Evolutionary conservation across 2,797 vertebrate species (phyloP), one percentile per base, ranked within the genome.

Genomic region (Brachymystax lenok): DNA sequence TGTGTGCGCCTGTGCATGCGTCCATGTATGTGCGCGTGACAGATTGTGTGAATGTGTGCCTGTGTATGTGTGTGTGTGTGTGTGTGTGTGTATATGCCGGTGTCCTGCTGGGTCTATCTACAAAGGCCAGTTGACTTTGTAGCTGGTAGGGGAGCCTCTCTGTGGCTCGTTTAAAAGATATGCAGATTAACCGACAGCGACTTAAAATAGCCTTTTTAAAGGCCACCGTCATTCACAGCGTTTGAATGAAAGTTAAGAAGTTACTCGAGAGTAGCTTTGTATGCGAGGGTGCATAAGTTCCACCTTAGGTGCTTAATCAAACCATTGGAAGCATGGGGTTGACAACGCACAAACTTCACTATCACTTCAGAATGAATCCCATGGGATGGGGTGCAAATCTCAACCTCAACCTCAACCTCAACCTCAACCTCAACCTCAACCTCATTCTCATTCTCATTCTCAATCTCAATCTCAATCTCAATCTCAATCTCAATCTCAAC

Each of bases 41-140:
- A 19, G 19, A 1, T 16, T 33, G 33, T 46, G 68, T 46, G 33
- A 3, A 4, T 46, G 4, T 69, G 16, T n/a, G 33, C 2, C 52
- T 54, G 56, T 69, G 54, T 67, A 64, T 78, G 54, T 82, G 74
- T 77, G 80, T 68, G 74, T 83, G 14, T n/a, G 30, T 69, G 28
- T 19, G 35, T 1, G 33, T 21, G 7, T n/a, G 35, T 21, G 69
- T 21, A n/a, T 46, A 4, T 2, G 16, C 19, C 16, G 30, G 27
- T 33, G 16, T 69, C 33, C 64, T 67, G 28, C 64, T 67, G 64
- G 28, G 64, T 12, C 21, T 28, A 28, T 67, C 64, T 67, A 33
- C 14, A 67, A 67, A 67, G 59, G 64, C 27, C 24, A 30, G 64
- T 5, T 67, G 64, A 67, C 63, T 66, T 14, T 66, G 64, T 67